Evolutionary conservation across 1,140 invertebrate species (phyloP).

Genomic region (Drosophila nebulosa): DNA sequence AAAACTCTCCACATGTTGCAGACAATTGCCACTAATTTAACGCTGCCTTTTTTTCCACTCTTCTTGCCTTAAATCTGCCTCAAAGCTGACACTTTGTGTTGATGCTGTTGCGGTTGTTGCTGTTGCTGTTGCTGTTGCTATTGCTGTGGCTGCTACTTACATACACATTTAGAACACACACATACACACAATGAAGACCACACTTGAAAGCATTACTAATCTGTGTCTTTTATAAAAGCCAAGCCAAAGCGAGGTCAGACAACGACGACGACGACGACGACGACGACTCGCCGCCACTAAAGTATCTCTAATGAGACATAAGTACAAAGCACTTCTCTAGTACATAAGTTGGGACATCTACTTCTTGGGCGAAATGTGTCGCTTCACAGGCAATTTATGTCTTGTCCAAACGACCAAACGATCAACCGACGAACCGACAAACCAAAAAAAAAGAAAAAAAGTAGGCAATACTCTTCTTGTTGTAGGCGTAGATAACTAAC

Average conservation of each 20-base stretch:
- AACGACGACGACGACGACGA: conserved; percentile 11
- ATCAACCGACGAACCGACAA: background rate
- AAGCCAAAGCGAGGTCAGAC: conserved; percentile 64
- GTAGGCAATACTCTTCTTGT: conserved; percentile 4
- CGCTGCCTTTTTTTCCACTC: conserved; percentile 63
- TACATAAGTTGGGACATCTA: conserved; percentile 44
- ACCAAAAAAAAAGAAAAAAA: background rate
- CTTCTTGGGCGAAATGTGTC: conserved; percentile 17
- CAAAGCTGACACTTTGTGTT: conserved; percentile 73
- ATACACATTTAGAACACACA: conserved; percentile 43
- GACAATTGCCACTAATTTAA: conserved; percentile 78
- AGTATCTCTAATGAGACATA: conserved; percentile 78
- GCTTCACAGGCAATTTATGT: conserved; percentile 28
- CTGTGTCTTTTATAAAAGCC: conserved; percentile 71
- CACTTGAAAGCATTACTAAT: conserved; percentile 73
- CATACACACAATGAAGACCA: conserved; percentile 19
- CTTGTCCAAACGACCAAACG: conserved; percentile 12
- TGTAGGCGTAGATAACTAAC: conserved; percentile 9
- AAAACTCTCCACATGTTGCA: conserved; percentile 63
- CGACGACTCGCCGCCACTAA: conserved; percentile 58
- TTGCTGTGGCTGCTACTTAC: conserved; percentile 52
- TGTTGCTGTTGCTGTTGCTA: conserved; percentile 54
- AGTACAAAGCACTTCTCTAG: conserved; percentile 63
- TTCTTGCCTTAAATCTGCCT: conserved; percentile 70
- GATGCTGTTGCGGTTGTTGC: conserved; percentile 13